Conservation (phyloP, 2,888 invertebrate species). For the Galerucella calmariensis region DNA sequence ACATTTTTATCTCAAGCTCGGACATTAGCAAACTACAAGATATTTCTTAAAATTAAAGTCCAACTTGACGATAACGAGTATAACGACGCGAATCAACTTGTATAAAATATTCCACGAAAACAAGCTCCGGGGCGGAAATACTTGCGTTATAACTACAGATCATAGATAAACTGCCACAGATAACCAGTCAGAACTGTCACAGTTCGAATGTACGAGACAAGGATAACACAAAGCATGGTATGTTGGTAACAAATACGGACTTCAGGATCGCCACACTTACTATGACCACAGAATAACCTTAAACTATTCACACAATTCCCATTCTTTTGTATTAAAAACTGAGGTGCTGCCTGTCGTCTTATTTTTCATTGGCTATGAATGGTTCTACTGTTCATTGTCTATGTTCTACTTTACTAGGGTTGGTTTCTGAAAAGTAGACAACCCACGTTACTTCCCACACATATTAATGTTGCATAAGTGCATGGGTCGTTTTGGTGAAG, state of each 20-base stretch:
- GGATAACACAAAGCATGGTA: background rate
- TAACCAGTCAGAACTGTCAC: background rate
- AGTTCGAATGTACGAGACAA: background rate
- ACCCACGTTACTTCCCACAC: too few species aligned
- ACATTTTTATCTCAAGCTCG: constrained; percentile 47
- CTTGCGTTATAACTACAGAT: constrained; percentile 7
- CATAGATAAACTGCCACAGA: background rate
- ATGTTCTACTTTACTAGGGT: too few species aligned
- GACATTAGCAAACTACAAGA: background rate
- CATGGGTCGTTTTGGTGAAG: too few species aligned
- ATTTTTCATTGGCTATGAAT: too few species aligned
- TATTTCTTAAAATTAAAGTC: constrained; percentile 10
- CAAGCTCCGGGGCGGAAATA: constrained; percentile 49
- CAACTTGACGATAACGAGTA: background rate
- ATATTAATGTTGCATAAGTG: too few species aligned
- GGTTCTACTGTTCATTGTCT: too few species aligned
- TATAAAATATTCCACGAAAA: constrained; percentile 48
- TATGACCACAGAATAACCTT: too few species aligned
- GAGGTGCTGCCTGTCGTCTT: background rate
- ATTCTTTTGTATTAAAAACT: background rate
- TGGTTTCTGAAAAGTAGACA: too few species aligned
- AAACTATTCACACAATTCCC: too few species aligned
- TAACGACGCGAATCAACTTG: constrained; percentile 52
- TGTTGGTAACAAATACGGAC: constrained; percentile 12
- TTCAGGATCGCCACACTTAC: background rate